A percentile compares a stretch with the other conserved stretches of the same genome.
Evolutionary conservation across 2,888 invertebrate species (phyloP).

Genomic region (Baronia brevicornis): DNA sequence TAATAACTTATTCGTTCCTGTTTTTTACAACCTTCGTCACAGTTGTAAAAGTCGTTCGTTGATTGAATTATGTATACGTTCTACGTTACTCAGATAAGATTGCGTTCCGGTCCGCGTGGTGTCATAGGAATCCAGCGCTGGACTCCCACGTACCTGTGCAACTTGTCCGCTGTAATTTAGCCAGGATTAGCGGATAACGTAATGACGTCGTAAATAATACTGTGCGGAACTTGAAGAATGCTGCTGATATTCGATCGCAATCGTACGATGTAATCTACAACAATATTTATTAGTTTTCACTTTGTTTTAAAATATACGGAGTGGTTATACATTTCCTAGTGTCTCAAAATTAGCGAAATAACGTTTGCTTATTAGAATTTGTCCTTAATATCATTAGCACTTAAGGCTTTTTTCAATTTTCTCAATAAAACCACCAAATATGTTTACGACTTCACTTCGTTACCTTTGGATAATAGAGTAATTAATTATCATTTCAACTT

Average conservation of each 20-base stretch:
- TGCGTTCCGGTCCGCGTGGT: conserved; percentile 20
- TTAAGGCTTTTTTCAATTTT: too few relatives aligned
- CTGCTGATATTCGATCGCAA: conserved; percentile 4
- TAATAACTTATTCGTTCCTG: too few relatives aligned
- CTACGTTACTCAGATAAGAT: conserved; percentile 25
- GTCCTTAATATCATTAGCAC: too few relatives aligned
- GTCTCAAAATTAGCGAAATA: too few relatives aligned
- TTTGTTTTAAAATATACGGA: neutral
- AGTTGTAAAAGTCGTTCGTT: too few relatives aligned
- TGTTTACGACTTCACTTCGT: too few relatives aligned
- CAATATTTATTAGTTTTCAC: neutral
- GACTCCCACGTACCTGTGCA: conserved; percentile 26
- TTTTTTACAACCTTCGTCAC: too few relatives aligned
- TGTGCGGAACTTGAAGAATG: conserved; percentile 8
- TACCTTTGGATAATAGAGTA: too few relatives aligned
- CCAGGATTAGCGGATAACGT: conserved; percentile 19
- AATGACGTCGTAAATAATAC: conserved; percentile 14
- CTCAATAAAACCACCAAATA: too few relatives aligned
- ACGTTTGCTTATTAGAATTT: too few relatives aligned
- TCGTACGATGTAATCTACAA: conserved; percentile 1
- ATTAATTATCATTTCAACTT: too few relatives aligned
- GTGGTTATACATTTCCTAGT: too few relatives aligned
- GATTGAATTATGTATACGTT: conserved; percentile 23
- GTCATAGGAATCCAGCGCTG: conserved; percentile 26
- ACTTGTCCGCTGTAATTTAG: conserved; percentile 22